Evolutionary conservation across 2,113 vertebrate genomes (phyloP).

Genomic region (Archilochus colubris): DNA sequence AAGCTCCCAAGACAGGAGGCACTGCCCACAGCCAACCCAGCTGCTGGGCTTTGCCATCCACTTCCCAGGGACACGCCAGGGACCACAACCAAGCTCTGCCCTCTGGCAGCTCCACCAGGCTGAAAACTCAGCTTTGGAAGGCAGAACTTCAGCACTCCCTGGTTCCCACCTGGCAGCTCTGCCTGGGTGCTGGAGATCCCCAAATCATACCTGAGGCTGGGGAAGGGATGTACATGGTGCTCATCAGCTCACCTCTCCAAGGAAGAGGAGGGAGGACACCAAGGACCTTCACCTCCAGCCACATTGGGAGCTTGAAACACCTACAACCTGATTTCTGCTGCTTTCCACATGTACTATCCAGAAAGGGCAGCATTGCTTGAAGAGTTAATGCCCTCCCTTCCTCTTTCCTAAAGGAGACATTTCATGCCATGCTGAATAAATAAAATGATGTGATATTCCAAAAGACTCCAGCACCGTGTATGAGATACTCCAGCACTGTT

Average conservation of each 20-base stretch:
- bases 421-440: too few species aligned
- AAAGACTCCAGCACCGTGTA: too few species aligned
- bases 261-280: background rate
- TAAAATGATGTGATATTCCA: too few species aligned
- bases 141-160: background rate
- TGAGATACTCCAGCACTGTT: too few species aligned
- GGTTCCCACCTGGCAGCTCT: background rate
- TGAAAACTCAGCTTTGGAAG: background rate
- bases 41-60: background rate
- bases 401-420: too few species aligned
- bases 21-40: background rate
- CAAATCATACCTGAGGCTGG: background rate
- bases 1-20: background rate
- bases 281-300: background rate
- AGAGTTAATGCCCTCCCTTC: too few species aligned
- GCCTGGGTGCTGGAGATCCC: background rate
- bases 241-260: accelerated
- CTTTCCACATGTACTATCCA: background rate
- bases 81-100: accelerated
- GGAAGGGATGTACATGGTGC: background rate
- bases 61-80: background rate
- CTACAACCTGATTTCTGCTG: background rate
- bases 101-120: accelerated
- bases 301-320: background rate
- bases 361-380: too few species aligned